A percentile compares a stretch with the other conserved stretches of the same genome.
These are phyloP conservation scores for Electrona antarctica DNA, from an alignment of 2,113 vertebrate species.

Conservation along the genomic window DNA sequence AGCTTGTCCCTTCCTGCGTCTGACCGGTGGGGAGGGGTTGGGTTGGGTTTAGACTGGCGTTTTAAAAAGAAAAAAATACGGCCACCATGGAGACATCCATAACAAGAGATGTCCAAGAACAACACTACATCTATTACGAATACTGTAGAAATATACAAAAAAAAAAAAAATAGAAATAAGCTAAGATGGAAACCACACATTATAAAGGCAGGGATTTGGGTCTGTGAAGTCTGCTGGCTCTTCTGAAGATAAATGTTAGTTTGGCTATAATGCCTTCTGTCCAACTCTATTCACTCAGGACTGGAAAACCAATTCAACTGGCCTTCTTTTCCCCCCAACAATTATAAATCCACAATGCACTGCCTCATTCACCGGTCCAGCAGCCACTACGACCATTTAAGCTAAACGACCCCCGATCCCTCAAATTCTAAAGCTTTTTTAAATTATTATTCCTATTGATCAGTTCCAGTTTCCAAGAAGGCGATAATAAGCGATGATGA, in stretches of 20 bases:
- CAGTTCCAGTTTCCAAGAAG: constrained; percentile 61
- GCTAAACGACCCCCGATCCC: constrained; percentile 31
- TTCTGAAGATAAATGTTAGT: constrained; percentile 29
- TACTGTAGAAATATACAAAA: constrained; percentile 66
- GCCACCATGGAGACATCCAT: constrained; percentile 52
- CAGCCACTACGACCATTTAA: constrained; percentile 8
- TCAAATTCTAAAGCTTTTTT: constrained; percentile 56
- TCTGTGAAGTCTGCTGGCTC: constrained; percentile 40
- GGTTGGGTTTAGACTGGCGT: constrained; percentile 61
- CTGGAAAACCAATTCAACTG: constrained; percentile 59
- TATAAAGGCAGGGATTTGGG: constrained; percentile 57
- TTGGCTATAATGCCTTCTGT: constrained; percentile 37
- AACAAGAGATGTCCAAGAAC: constrained; percentile 57
- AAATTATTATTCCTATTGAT: constrained; percentile 37
- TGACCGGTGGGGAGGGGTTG: constrained; percentile 24
- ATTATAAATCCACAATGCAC: constrained; percentile 48
- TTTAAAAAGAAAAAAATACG: constrained; percentile 47
- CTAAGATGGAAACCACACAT: constrained; percentile 68
- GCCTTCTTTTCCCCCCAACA: constrained; percentile 41
- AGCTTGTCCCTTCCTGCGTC: constrained; percentile 30
- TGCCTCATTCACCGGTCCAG: constrained; percentile 30
- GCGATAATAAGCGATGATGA: constrained; percentile 38
- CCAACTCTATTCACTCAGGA: constrained; percentile 39
- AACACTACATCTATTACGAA: constrained; percentile 67
- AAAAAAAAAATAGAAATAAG: constrained; percentile 52